Percentiles rank a stretch among this genome's conserved stretches.
These are phyloP conservation scores for Schizotus pectinicornis DNA, from an alignment of 2,888 invertebrate species.

Conservation along the genomic window DNA sequence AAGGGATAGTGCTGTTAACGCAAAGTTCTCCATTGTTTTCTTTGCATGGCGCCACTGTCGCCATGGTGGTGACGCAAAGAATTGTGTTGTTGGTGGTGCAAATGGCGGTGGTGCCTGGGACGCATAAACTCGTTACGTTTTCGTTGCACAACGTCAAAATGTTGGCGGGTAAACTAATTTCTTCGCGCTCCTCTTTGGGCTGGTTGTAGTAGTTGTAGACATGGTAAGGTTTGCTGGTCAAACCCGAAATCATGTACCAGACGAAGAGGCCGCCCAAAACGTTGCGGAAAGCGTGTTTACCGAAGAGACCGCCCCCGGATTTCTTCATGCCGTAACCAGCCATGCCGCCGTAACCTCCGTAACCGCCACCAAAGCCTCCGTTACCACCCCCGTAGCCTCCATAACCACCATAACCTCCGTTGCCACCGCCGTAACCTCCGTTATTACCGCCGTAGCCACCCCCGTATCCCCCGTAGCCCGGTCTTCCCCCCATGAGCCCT, in stretches of 20 bases:
- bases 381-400: slow-evolving; percentile 34
- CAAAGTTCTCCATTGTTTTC: slow-evolving; percentile 44
- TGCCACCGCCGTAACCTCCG: slow-evolving; percentile 15
- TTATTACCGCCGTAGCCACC: slow-evolving; percentile 12
- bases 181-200: slow-evolving; percentile 44
- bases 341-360: slow-evolving; percentile 32
- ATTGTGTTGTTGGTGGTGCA: slow-evolving; percentile 52
- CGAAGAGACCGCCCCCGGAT: slow-evolving; percentile 43
- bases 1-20: slow-evolving; percentile 46
- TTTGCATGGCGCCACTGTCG: slow-evolving; percentile 45
- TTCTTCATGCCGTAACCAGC: slow-evolving; percentile 38
- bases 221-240: slow-evolving; percentile 45
- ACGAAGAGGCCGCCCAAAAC: slow-evolving; percentile 51
- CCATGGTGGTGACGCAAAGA: slow-evolving; percentile 49
- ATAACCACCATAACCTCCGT: slow-evolving; percentile 25
- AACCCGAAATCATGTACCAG: slow-evolving; percentile 48
- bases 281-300: slow-evolving; percentile 47
- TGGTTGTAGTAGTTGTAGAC: slow-evolving; percentile 54
- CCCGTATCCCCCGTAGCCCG: slow-evolving; percentile 16
- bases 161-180: slow-evolving; percentile 50
- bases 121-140: slow-evolving; percentile 49
- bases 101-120: slow-evolving; percentile 47
- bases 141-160: slow-evolving; percentile 49
- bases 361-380: slow-evolving; percentile 22
- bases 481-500: slow-evolving; percentile 13